Base-by-base conservation (phyloP, 2,888 invertebrate genomes). In the Lottia scabra region DNA sequence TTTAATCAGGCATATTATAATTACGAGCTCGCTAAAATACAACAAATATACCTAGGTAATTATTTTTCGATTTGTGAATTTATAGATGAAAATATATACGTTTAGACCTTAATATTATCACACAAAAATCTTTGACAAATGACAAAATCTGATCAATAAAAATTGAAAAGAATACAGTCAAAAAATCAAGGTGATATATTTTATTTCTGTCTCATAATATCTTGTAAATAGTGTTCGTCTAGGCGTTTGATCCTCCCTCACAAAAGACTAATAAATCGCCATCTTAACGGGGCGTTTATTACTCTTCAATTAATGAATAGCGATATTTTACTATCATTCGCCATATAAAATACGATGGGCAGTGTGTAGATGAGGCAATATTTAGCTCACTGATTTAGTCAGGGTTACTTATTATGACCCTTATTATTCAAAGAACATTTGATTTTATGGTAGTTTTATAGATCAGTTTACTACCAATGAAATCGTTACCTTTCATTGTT, bases 231-330 rank as follows among this genome's bases (percentile, higher is more conserved):
- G 19, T 56, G 56, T 56, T 56, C 23, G 56, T 12, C 10, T 56
- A 23, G 23, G 56, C 56, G 56, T 56, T 56, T 56, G 56, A 56
- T 56, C 56, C 23, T 23, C 19, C 12, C 19, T 23, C 56, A 56
- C 56, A 56, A 56, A 56, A 56, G 56, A 23, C 56, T 56, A 56
- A 56, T 56, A 56, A 56, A 56, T 56, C 56, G 56, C 23, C 56
- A 23, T 56, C 56, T 56, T 56, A 56, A 56, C 56, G 56, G 56
- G 56, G 56, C 56, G 56, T 56, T 56, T 56, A 56, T 56, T 19
- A 56, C 56, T 56, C 56, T 56, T 23, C 56, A 56, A 56, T 56
- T 56, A 56, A 56, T 56, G 56, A 56, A 56, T 56, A 56, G 56
- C 8, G 23, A 23, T 56, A 56, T 56, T 56, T 56, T 56, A 56